Percentiles rank a stretch among this genome's conserved stretches.
These are phyloP conservation scores for Beris chalybata DNA, from an alignment of 2,888 invertebrate species.

Conservation along the genomic window DNA sequence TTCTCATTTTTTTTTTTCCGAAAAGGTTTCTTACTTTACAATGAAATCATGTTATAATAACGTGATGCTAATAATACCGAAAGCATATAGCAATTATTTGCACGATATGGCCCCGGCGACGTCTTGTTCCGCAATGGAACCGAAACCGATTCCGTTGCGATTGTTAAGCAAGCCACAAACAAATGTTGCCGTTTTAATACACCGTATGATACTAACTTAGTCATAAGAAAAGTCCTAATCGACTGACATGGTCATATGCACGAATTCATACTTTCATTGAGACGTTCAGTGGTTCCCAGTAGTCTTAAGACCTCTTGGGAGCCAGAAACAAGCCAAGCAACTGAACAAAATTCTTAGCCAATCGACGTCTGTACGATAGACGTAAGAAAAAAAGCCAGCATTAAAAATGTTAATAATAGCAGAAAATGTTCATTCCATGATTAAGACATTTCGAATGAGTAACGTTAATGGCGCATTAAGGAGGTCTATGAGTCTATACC, in stretches of 20 bases:
- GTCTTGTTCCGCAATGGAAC: slow-evolving; percentile 8
- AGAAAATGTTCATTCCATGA: slow-evolving; percentile 24
- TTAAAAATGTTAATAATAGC: slow-evolving; percentile 28
- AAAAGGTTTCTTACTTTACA: neutral
- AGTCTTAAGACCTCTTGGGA: neutral
- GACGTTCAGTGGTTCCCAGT: slow-evolving; percentile 2
- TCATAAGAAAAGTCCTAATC: slow-evolving; percentile 19
- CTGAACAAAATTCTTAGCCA: neutral
- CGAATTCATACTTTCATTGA: slow-evolving; percentile 25
- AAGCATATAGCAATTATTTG: slow-evolving; percentile 27
- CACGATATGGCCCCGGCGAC: slow-evolving; percentile 21
- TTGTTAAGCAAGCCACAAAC: slow-evolving; percentile 10
- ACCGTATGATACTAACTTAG: slow-evolving; percentile 22
- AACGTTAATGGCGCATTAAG: slow-evolving; percentile 18
- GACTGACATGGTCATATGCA: slow-evolving; percentile 19
- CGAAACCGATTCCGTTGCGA: slow-evolving; percentile 12
- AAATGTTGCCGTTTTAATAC: slow-evolving; percentile 26
- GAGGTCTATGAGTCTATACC: neutral
- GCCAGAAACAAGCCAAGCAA: neutral
- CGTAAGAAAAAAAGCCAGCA: neutral
- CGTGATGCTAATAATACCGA: slow-evolving; percentile 29
- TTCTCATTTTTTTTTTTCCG: no score
- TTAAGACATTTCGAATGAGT: slow-evolving; percentile 29
- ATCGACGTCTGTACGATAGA: neutral
- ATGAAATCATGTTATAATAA: slow-evolving; percentile 28